These are phyloP conservation scores for Plectrocnemia conspersa DNA, from an alignment of 1,140 invertebrate species.

Conservation along the genomic window DNA sequence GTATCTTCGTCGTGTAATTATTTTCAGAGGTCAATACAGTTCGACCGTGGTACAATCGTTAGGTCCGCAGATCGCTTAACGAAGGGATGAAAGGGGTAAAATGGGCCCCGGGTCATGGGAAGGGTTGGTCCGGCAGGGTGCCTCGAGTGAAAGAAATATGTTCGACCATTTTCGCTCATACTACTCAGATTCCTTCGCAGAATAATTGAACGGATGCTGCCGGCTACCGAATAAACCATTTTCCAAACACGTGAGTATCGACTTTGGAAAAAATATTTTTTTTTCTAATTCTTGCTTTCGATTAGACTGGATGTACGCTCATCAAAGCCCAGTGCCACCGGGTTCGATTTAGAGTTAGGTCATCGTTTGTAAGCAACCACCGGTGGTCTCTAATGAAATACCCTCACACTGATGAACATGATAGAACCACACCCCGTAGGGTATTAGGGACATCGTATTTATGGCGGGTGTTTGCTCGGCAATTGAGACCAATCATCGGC, in stretches of 20 bases:
- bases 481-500: too few species aligned
- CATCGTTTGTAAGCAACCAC: constrained; percentile 19
- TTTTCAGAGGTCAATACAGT: too few species aligned
- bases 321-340: constrained; percentile 14
- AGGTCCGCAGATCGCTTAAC: constrained; percentile 21
- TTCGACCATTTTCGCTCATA: constrained; percentile 7
- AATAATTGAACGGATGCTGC: constrained; percentile 9
- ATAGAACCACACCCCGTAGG: too few species aligned
- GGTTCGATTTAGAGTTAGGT: background rate
- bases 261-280: too few species aligned
- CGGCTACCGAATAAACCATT: too few species aligned
- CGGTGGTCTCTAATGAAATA: constrained; percentile 12
- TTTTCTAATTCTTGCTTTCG: background rate
- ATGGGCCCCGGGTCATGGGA: constrained; percentile 13
- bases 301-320: constrained; percentile 13
- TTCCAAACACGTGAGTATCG: too few species aligned
- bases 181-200: background rate
- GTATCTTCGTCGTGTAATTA: too few species aligned
- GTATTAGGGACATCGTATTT: too few species aligned
- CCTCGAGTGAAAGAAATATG: constrained; percentile 23
- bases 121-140: constrained; percentile 12
- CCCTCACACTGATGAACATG: too few species aligned
- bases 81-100: constrained; percentile 29
- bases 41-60: too few species aligned
- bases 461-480: too few species aligned